These are phyloP conservation scores for Netelia inedita DNA, from an alignment of 2,888 invertebrate species.

Conservation along the genomic window DNA sequence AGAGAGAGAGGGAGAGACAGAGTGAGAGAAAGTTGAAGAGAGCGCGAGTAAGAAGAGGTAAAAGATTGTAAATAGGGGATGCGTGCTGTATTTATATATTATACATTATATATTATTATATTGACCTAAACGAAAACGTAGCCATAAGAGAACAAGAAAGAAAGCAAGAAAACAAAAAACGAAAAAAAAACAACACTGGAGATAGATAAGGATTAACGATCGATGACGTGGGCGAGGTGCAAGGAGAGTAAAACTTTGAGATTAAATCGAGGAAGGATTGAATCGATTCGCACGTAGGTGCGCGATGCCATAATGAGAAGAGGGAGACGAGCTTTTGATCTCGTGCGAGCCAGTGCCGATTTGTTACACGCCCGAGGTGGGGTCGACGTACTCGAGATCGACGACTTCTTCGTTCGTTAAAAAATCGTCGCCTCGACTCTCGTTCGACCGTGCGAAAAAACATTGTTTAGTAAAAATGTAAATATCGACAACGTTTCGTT, in stretches of 20 bases:
- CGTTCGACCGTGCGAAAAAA: too few species aligned
- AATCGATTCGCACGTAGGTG: slow-evolving; percentile 67
- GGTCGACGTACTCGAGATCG: slow-evolving; percentile 56
- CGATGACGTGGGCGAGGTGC: neutral
- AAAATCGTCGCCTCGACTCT: slow-evolving; percentile 46
- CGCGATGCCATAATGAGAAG: slow-evolving; percentile 54
- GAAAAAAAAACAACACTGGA: slow-evolving; percentile 39
- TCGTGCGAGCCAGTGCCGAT: slow-evolving; percentile 17
- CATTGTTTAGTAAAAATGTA: too few species aligned
- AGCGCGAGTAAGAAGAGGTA: slow-evolving; percentile 55
- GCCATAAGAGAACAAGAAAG: slow-evolving; percentile 36
- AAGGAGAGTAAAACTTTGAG: slow-evolving; percentile 58
- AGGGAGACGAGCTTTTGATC: slow-evolving; percentile 49
- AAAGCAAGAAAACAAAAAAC: slow-evolving; percentile 36
- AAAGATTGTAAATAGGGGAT: slow-evolving; percentile 78
- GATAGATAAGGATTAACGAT: slow-evolving; percentile 52
- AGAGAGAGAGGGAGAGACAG: slow-evolving; percentile 63
- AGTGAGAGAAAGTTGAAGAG: slow-evolving; percentile 58
- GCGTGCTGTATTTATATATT: slow-evolving; percentile 78
- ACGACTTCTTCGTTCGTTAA: slow-evolving; percentile 61
- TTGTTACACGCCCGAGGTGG: neutral
- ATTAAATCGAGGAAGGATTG: slow-evolving; percentile 67
- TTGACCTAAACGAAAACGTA: slow-evolving; percentile 60
- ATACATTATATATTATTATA: slow-evolving; percentile 68
- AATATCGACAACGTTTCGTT: neutral